Conservation (phyloP, 2,888 invertebrate species). For the Abrostola triplasia region DNA sequence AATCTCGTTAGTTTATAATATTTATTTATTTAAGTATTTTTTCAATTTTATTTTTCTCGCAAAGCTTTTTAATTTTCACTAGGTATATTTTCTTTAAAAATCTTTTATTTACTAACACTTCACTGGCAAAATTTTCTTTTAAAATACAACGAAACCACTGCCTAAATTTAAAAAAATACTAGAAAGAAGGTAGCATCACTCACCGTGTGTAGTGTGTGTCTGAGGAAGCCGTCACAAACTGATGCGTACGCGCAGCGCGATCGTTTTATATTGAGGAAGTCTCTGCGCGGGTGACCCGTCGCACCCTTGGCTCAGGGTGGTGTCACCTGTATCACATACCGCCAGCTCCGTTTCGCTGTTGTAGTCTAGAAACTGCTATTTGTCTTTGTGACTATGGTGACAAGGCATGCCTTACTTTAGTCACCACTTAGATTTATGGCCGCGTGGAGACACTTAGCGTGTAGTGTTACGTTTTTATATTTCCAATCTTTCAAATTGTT, state of each 20-base stretch:
- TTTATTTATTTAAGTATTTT: not conserved
- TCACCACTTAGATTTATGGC: not conserved
- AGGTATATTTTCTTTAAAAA: not conserved
- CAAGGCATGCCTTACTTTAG: not conserved
- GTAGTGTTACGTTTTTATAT: not conserved
- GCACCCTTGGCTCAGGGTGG: slow-evolving; percentile 65
- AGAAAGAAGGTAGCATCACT: slow-evolving; percentile 60
- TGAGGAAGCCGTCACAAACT: slow-evolving; percentile 80
- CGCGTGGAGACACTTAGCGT: not conserved
- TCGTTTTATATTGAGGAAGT: slow-evolving; percentile 83
- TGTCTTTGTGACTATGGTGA: not conserved
- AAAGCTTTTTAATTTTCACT: not conserved
- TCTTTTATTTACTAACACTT: not conserved
- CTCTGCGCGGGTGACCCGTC: slow-evolving; percentile 54
- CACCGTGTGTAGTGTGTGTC: slow-evolving; percentile 72
- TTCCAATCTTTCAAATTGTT: no score
- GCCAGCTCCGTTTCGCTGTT: not conserved
- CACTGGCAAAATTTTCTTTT: not conserved
- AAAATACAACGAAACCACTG: slow-evolving; percentile 8
- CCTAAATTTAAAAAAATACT: slow-evolving; percentile 12
- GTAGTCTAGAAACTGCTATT: slow-evolving; percentile 23
- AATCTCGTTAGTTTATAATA: not conserved
- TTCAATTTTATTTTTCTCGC: not conserved
- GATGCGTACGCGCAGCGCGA: slow-evolving; percentile 73
- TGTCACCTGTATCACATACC: slow-evolving; percentile 23